A percentile compares a stretch with the other conserved stretches of the same genome.
These are phyloP conservation scores for Araneus ventricosus DNA, from an alignment of 1,140 invertebrate species.

Conservation along the genomic window DNA sequence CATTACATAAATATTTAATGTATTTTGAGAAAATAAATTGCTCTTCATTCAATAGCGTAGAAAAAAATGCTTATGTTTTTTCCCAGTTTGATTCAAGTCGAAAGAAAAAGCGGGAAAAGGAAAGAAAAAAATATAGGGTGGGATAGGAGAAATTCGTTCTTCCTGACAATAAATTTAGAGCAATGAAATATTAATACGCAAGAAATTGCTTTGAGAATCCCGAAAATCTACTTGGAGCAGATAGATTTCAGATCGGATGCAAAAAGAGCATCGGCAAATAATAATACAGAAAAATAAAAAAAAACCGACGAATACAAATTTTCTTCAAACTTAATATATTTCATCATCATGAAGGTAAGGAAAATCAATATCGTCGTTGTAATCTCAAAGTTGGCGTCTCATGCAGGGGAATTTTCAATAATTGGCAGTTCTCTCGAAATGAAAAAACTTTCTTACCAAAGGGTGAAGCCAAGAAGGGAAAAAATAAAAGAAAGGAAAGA, in stretches of 20 bases:
- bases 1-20: slow-evolving; percentile 31
- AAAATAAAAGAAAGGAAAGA: neutral
- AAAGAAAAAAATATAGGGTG: neutral
- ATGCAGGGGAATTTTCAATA: slow-evolving; percentile 56
- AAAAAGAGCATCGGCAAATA: neutral
- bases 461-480: neutral
- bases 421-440: slow-evolving; percentile 47
- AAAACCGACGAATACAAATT: slow-evolving; percentile 14
- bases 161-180: slow-evolving; percentile 25
- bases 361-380: slow-evolving; percentile 49
- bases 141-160: neutral
- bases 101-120: neutral
- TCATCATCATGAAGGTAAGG: neutral
- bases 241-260: slow-evolving; percentile 33
- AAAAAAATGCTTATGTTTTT: slow-evolving; percentile 6
- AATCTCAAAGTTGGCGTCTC: slow-evolving; percentile 43
- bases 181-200: slow-evolving; percentile 29
- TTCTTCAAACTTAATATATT: slow-evolving; percentile 39
- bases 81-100: neutral
- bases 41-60: neutral
- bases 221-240: slow-evolving; percentile 9
- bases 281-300: neutral
- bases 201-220: slow-evolving; percentile 30
- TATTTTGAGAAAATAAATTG: slow-evolving; percentile 28
- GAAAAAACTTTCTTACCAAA: slow-evolving; percentile 42